These are phyloP conservation scores for Semotilus atromaculatus DNA, from an alignment of 2,797 vertebrate species.

Conservation along the genomic window DNA sequence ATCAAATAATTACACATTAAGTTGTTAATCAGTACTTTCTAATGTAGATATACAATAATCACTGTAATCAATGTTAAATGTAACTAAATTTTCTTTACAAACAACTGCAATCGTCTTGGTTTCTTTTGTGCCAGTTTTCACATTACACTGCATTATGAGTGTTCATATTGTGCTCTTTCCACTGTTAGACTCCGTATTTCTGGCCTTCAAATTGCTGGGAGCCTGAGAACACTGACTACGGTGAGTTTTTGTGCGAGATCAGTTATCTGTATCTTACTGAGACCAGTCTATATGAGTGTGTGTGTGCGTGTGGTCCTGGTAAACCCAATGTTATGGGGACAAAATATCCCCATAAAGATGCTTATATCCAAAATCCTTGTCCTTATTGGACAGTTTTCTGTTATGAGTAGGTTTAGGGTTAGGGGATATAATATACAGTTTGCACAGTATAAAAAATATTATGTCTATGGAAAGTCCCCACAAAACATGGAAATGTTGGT, in stretches of 20 bases:
- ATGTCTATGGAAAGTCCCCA: too few relatives aligned
- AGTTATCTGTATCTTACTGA: conserved; percentile 8
- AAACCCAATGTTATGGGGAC: too few relatives aligned
- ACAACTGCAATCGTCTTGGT: neutral
- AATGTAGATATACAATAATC: conserved; percentile 7
- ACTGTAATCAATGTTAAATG: neutral
- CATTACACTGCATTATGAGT: neutral
- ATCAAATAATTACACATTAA: conserved; percentile 34
- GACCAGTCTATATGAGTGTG: neutral
- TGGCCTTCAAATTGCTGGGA: conserved; percentile 93
- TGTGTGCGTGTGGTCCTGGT: too few relatives aligned
- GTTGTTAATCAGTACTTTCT: conserved; percentile 23
- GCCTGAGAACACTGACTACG: conserved; percentile 89
- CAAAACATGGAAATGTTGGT: too few relatives aligned
- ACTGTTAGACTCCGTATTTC: conserved; percentile 84
- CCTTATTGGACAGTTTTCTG: too few relatives aligned
- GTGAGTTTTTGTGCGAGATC: conserved; percentile 65
- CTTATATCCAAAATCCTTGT: too few relatives aligned
- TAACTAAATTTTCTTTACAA: neutral
- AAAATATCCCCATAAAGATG: too few relatives aligned
- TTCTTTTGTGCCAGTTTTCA: neutral
- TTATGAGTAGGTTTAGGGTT: too few relatives aligned
- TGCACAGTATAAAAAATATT: too few relatives aligned
- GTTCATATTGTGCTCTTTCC: conserved; percentile 37
- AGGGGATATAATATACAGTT: too few relatives aligned